A percentile compares a stretch with the other conserved stretches of the same genome.
These are phyloP conservation scores for Dunckerocampus dactyliophorus DNA, from an alignment of 2,113 vertebrate species.

Conservation along the genomic window DNA sequence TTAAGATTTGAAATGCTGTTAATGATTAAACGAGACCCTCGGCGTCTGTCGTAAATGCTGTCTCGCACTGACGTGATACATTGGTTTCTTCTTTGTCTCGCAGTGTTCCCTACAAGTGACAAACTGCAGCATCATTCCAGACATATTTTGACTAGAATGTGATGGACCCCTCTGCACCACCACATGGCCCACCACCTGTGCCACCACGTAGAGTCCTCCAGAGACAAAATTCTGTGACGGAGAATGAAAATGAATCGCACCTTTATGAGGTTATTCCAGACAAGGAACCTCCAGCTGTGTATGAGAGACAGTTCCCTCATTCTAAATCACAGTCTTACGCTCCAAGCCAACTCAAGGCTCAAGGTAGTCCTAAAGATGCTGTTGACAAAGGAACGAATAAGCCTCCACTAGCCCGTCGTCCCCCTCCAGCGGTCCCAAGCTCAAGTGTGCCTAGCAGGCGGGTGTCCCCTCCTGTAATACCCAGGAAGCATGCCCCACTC, in stretches of 20 bases:
- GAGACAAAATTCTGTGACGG: slow-evolving; percentile 19
- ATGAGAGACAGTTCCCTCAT: background rate
- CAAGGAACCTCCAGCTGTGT: background rate
- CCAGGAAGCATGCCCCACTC: slow-evolving; percentile 1
- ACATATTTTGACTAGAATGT: slow-evolving; percentile 5
- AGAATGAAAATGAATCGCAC: background rate
- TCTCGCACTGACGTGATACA: background rate
- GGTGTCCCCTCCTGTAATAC: slow-evolving; percentile 50
- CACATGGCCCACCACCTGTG: background rate
- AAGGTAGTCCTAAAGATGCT: background rate
- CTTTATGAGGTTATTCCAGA: background rate
- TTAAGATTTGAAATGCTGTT: slow-evolving; percentile 57
- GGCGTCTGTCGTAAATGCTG: slow-evolving; percentile 16
- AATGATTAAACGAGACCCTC: slow-evolving; percentile 50
- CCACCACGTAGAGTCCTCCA: background rate
- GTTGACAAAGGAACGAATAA: background rate
- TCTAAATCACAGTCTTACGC: background rate
- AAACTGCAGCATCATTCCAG: background rate
- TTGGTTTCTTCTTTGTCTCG: background rate
- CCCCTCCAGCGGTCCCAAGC: slow-evolving; percentile 4
- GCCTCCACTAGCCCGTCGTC: background rate
- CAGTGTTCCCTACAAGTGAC: slow-evolving; percentile 9
- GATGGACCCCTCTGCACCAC: slow-evolving; percentile 43
- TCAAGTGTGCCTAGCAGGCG: background rate
- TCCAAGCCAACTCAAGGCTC: background rate